Percentiles rank a stretch among this genome's conserved stretches.
These are phyloP conservation scores for Gymnocephalus cernua DNA, from an alignment of 2,113 vertebrate genomes.

Conservation along the genomic window DNA sequence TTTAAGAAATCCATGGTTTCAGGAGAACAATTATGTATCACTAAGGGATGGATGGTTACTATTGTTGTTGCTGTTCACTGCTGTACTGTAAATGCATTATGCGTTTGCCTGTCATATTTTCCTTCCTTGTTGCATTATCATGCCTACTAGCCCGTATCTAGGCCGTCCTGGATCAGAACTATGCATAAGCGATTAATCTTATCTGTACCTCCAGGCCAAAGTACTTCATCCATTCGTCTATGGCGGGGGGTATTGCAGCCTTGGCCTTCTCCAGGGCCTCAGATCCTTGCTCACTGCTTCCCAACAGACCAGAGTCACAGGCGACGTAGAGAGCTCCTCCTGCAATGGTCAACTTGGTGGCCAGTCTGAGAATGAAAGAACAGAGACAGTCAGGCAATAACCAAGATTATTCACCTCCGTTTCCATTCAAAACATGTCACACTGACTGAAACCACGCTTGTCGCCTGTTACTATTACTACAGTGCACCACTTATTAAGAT, in stretches of 20 bases:
- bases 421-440: background rate
- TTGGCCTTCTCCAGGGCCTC: constrained; percentile 87
- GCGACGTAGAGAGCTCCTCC: constrained; percentile 91
- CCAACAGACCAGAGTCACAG: constrained; percentile 90
- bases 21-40: background rate
- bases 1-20: background rate
- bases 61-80: background rate
- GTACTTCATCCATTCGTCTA: constrained; percentile 91
- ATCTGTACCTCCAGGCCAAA: constrained; percentile 88
- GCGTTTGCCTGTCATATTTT: background rate
- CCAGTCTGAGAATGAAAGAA: constrained; percentile 81
- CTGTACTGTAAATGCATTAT: background rate
- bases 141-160: background rate
- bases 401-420: background rate
- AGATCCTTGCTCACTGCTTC: constrained; percentile 86
- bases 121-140: background rate
- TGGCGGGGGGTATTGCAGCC: constrained; percentile 86
- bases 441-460: background rate
- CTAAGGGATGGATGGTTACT: background rate
- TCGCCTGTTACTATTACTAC: too few relatives aligned
- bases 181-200: background rate
- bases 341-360: constrained; percentile 90
- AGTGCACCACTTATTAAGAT: background rate
- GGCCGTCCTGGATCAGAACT: background rate
- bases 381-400: background rate